Evolutionary conservation across 2,888 invertebrate species (phyloP), one percentile per base, ranked within the genome.

Genomic region (Limulus polyphemus): DNA sequence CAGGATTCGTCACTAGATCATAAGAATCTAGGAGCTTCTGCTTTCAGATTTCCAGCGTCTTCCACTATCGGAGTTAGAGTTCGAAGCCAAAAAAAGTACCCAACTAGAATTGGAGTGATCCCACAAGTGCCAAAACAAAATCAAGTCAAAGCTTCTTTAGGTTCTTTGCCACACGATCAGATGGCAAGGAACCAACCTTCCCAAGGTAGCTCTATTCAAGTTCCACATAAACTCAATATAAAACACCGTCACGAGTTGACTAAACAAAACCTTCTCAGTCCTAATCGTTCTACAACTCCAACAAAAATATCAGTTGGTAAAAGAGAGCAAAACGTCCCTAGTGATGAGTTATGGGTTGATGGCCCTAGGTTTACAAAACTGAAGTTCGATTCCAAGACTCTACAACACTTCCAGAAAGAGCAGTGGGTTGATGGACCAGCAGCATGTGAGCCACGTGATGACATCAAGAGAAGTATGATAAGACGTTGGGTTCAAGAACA

Each of bases 261-360:
- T 32, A 32, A 32, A 32, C 32, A 32, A 32, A 32, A 32, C 7
- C 1, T 32, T 32, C 32, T 32, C 32, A 32, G 32, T 32, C 32
- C 32, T 32, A 32, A 32, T 32, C 32, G 32, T 32, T 13, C 54
- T 16, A 14, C 13, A 11, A 54, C n/a, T 3, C 13, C 13, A 11
- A 32, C 32, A 32, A 32, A 32, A 32, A 32, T 32, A 32, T 32
- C 32, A 32, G 7, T 7, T 32, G 47, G 49, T 32, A 50, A 50
- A 50, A 65, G 63, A 52, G 32, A 54, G n/a, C 11, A 47, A 16
- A 62, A 62, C 48, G 47, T 47, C 14, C 67, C 62, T 17, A 88
- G 87, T 69, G 91, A 92, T 73, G 95, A 95, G 73, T 90, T 92
- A 74, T 97, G 95, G 95, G 90, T 95, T 66, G 95, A 97, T 77